Evolutionary conservation across 2,888 invertebrate species (phyloP).

Genomic region (Laothoe populi): DNA sequence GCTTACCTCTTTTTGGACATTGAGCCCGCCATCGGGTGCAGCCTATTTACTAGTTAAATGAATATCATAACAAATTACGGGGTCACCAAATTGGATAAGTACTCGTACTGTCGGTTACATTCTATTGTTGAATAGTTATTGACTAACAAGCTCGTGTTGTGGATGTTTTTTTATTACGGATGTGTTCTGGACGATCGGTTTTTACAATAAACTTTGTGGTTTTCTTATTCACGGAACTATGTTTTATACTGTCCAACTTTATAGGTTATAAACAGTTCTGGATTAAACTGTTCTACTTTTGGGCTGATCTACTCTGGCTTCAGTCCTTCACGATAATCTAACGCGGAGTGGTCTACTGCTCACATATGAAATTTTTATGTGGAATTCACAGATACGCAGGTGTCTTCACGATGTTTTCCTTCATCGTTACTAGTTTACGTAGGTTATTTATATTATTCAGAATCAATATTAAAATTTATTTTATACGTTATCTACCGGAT

Average conservation of each 20-base stretch:
- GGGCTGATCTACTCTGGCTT: too few species aligned
- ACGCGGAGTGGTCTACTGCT: too few species aligned
- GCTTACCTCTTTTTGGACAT: not conserved
- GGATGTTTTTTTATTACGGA: slow-evolving; percentile 23
- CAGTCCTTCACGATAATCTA: too few species aligned
- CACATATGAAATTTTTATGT: too few species aligned
- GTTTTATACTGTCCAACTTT: not conserved
- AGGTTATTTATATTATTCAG: not conserved
- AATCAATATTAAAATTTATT: not conserved
- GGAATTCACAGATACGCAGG: not conserved
- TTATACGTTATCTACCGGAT: not conserved
- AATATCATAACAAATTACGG: slow-evolving; percentile 16
- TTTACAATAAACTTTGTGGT: slow-evolving; percentile 19
- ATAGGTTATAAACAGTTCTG: not conserved
- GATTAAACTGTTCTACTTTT: too few species aligned
- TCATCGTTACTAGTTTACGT: not conserved
- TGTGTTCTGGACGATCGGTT: not conserved
- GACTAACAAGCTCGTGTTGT: slow-evolving; percentile 8
- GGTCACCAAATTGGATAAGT: slow-evolving; percentile 20
- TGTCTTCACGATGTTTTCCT: not conserved
- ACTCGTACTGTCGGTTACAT: slow-evolving; percentile 9
- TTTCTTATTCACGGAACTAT: not conserved
- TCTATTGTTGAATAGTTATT: slow-evolving; percentile 14
- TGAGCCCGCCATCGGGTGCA: not conserved
- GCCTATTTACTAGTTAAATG: not conserved